Evolutionary conservation across 2,797 vertebrate genomes (phyloP).

Genomic region (Siniperca undulata): DNA sequence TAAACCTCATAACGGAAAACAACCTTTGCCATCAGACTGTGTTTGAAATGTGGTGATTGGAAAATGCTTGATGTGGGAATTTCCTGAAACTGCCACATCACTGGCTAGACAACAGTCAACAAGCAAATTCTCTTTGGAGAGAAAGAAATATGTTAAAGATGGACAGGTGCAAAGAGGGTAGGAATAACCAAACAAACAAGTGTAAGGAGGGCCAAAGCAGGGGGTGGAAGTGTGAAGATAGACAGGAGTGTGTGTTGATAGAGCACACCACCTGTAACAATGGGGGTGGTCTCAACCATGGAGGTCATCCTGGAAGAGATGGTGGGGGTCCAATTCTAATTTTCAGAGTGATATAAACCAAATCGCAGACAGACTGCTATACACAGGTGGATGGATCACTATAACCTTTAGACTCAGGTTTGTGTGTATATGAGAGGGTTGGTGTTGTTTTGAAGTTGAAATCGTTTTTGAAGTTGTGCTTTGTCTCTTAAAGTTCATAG

Average conservation of each 20-base stretch:
- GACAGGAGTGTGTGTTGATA: constrained; percentile 49
- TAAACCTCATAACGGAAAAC: constrained; percentile 25
- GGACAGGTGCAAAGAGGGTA: constrained; percentile 43
- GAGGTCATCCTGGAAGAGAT: constrained; percentile 52
- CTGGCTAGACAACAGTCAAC: background rate
- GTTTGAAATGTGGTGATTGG: constrained; percentile 22
- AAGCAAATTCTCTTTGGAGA: background rate
- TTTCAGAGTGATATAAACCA: constrained; percentile 37
- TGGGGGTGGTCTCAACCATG: constrained; percentile 71
- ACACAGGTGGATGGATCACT: constrained; percentile 17
- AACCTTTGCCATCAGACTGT: constrained; percentile 3
- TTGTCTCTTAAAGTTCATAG: constrained; percentile 43
- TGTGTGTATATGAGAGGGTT: constrained; percentile 1
- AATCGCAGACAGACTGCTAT: constrained; percentile 8
- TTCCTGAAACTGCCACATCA: background rate
- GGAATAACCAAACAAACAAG: constrained; percentile 51
- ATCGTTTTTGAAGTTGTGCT: constrained; percentile 25
- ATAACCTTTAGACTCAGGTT: constrained; percentile 27
- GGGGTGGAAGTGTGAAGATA: constrained; percentile 48
- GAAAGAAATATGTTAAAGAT: background rate
- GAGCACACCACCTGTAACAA: constrained; percentile 59
- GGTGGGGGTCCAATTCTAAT: constrained; percentile 41
- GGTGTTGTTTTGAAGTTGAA: constrained; percentile 29
- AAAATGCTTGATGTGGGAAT: constrained; percentile 29
- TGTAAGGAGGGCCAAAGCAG: constrained; percentile 26